These are phyloP conservation scores for Falco novaeseelandiae DNA, from an alignment of 2,797 vertebrate species.

Conservation along the genomic window DNA sequence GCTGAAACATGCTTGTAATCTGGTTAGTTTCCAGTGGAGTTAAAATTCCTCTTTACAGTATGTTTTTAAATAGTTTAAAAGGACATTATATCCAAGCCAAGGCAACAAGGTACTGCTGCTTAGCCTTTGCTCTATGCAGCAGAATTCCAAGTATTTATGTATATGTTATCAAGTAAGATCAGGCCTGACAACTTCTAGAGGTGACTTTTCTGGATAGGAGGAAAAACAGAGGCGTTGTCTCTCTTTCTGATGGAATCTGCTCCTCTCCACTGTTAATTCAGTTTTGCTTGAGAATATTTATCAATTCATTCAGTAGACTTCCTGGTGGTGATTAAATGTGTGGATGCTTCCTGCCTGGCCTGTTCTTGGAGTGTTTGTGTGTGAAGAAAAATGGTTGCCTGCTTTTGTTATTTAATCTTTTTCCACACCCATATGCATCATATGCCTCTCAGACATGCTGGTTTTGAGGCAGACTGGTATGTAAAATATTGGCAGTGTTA, in stretches of 20 bases:
- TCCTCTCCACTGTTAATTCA: background rate
- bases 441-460: background rate
- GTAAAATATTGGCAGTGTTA: background rate
- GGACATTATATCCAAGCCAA: background rate
- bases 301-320: constrained; percentile 6
- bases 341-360: constrained; percentile 14
- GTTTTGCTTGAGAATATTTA: background rate
- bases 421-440: background rate
- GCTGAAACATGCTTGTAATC: background rate
- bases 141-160: background rate
- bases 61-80: background rate
- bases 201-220: background rate
- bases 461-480: background rate
- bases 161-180: background rate
- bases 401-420: constrained; percentile 19
- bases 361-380: background rate
- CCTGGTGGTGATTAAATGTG: background rate
- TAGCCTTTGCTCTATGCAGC: background rate
- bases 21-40: background rate
- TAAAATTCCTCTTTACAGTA: background rate
- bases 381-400: background rate
- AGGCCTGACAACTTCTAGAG: constrained; percentile 17
- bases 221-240: background rate
- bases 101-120: background rate
- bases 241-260: background rate